Percentiles rank a stretch among this genome's conserved stretches.
phyloP scores from a whole-genome alignment of 2,888 invertebrate species.

The Sesamia inferens region DNA sequence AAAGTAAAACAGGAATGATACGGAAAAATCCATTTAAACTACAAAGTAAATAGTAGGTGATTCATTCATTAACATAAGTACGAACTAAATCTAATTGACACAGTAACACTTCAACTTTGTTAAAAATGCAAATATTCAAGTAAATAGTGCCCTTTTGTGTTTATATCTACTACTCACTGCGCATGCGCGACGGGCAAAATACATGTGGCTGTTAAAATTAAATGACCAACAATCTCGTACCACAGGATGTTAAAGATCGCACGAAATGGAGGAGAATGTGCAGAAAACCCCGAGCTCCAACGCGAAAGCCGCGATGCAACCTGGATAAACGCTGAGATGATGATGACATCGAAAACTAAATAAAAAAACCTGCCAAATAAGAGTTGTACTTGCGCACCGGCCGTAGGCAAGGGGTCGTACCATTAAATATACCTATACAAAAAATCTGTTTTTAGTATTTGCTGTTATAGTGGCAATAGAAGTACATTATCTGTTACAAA shows the following conservation, averaged over 20 bases:
- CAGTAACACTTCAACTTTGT: constrained; percentile 57
- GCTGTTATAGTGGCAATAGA: too few relatives aligned
- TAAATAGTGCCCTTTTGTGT: constrained; percentile 32
- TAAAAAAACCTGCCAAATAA: too few relatives aligned
- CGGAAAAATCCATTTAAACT: constrained; percentile 50
- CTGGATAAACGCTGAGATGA: too few relatives aligned
- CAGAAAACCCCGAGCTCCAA: too few relatives aligned
- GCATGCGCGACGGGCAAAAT: constrained; percentile 3
- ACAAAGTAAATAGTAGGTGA: constrained; percentile 48
- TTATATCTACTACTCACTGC: constrained; percentile 24
- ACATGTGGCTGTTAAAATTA: not conserved
- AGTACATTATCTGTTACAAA: too few relatives aligned
- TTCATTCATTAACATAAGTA: constrained; percentile 49
- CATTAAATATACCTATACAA: too few relatives aligned
- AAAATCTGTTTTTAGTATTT: too few relatives aligned
- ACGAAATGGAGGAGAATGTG: too few relatives aligned
- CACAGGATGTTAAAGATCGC: too few relatives aligned
- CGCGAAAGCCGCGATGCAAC: too few relatives aligned
- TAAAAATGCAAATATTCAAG: constrained; percentile 50
- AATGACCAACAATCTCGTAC: not conserved
- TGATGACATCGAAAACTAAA: not conserved
- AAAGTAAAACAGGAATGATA: not conserved
- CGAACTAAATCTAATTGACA: constrained; percentile 49
- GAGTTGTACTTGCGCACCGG: too few relatives aligned
- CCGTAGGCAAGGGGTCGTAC: too few relatives aligned